Evolutionary conservation across 2,113 vertebrate species (phyloP).

Genomic region (Anhinga anhinga): DNA sequence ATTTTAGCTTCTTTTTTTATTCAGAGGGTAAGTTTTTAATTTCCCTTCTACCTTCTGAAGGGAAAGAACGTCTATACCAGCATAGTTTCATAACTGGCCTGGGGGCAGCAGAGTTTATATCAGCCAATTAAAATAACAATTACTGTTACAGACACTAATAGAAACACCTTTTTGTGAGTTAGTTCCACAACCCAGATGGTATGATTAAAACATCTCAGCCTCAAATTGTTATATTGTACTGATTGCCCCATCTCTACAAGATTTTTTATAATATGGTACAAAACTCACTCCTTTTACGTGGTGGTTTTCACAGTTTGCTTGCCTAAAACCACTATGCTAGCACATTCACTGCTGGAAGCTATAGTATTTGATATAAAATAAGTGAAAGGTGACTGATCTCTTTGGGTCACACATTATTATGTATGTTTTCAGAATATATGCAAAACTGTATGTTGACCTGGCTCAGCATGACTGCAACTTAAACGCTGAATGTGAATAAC

Average conservation of each 20-base stretch:
- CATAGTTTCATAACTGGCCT: constrained; percentile 10
- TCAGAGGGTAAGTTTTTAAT: neutral
- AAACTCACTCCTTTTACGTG: neutral
- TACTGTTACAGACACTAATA: constrained; percentile 38
- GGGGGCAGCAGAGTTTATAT: constrained; percentile 55
- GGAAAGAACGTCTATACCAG: neutral
- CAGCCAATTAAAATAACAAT: constrained; percentile 71
- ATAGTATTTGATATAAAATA: neutral
- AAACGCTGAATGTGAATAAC: neutral
- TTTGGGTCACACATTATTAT: neutral
- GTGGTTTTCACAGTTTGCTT: constrained; percentile 6
- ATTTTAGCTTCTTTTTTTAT: neutral
- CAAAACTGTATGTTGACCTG: neutral
- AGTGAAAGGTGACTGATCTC: neutral
- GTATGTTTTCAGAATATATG: neutral
- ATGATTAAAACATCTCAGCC: constrained; percentile 38
- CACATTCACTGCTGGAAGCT: neutral
- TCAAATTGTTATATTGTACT: neutral
- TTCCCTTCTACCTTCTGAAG: neutral
- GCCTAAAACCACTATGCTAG: neutral
- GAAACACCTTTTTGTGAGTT: neutral
- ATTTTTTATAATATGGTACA: neutral
- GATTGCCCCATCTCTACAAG: neutral
- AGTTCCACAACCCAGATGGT: neutral
- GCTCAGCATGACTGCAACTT: neutral